Evolutionary conservation across 2,797 vertebrate species (phyloP), one percentile per base, ranked within the genome.

Genomic region (Pseudochromis fuscus): DNA sequence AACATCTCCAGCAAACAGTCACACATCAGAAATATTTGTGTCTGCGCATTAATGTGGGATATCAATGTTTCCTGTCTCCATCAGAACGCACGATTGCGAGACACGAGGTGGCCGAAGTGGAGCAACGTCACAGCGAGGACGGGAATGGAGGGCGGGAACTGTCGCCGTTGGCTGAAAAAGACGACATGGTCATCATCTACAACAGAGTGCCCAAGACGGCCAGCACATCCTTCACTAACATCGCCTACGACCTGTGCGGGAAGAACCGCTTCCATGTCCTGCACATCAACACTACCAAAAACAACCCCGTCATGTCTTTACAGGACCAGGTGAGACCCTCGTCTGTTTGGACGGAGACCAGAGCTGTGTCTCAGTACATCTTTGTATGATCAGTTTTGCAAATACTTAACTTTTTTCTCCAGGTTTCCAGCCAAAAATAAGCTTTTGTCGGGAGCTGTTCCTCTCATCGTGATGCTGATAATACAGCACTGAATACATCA

Each of bases 281-380:
- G 68, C 97, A 99, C 93, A 98, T 99, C 89, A 98, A 99, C 78
- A 99, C 97, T 23, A 97, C 95, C 93, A 98, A 97, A 92, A 99
- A 99, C 89, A 98, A 98, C 82, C 97, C 97, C 0, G 96, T 99
- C 78, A 95, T 99, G 96, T 99, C 97, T 50, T 81, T 99, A 35
- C 97, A 98, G 85, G 97, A 99, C 91, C 97, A 99, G 95, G 97
- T 98, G 86, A 92, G 88, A 21, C 0, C 8, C 5, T 5, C 5
- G 13, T 16, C 37, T 38, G 13, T 35, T 35, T 35, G 4, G 33
- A 35, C n/a, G n/a, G n/a, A n/a, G n/a, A n/a, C n/a, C n/a, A n/a
- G n/a, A n/a, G n/a, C n/a, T n/a, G n/a, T n/a, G n/a, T n/a, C n/a
- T n/a, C n/a, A n/a, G n/a, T n/a, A n/a, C n/a, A n/a, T n/a, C n/a